A percentile compares a stretch with the other conserved stretches of the same genome.
Conservation (phyloP, 2,113 vertebrate species). For the Phycodurus eques region DNA sequence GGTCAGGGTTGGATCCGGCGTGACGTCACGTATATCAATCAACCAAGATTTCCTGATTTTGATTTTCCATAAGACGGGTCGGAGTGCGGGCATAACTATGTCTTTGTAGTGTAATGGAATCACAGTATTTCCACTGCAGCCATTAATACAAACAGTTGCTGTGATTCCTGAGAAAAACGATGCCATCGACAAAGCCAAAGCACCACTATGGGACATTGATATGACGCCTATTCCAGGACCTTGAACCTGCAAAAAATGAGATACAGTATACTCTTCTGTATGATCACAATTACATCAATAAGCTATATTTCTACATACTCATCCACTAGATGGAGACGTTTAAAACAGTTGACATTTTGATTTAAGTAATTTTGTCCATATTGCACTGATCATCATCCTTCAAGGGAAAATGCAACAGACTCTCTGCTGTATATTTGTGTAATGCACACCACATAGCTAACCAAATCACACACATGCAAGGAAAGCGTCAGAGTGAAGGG, state of each 20-base stretch:
- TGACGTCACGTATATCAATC: slow-evolving; percentile 63
- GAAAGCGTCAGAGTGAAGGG: no score
- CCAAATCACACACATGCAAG: no score
- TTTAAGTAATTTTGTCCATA: no score
- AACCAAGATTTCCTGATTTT: slow-evolving; percentile 67
- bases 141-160: slow-evolving; percentile 80
- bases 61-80: background rate
- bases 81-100: slow-evolving; percentile 68
- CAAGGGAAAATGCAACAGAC: no score
- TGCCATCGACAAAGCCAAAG: slow-evolving; percentile 81
- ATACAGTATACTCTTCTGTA: background rate
- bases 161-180: slow-evolving; percentile 81
- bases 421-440: no score
- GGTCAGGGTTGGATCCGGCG: slow-evolving; percentile 66
- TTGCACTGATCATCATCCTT: no score
- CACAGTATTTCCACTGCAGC: slow-evolving; percentile 71
- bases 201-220: slow-evolving; percentile 82
- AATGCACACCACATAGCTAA: no score
- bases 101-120: slow-evolving; percentile 73
- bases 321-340: background rate
- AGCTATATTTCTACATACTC: background rate
- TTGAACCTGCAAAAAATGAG: slow-evolving; percentile 64
- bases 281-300: background rate
- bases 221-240: slow-evolving; percentile 79
- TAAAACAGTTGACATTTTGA: background rate